Evolutionary conservation across 2,888 invertebrate genomes (phyloP).

Genomic region (Epistrophe eligans): DNA sequence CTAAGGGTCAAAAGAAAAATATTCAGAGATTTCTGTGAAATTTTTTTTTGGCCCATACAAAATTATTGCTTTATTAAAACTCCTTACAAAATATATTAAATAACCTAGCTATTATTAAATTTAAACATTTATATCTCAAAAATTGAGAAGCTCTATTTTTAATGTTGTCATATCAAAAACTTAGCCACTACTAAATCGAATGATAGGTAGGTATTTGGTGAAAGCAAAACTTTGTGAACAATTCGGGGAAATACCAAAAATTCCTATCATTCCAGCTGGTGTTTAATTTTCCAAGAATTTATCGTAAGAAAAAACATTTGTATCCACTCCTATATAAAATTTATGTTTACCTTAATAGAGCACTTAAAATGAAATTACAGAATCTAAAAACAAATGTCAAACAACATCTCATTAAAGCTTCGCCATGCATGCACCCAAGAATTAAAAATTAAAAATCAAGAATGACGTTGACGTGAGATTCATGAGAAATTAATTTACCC

Average conservation of each 20-base stretch:
- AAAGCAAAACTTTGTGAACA: conserved; percentile 3
- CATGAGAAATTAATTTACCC: conserved; percentile 17
- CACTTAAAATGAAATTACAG: conserved; percentile 29
- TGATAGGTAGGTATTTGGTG: background rate
- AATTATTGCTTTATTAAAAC: too few species aligned
- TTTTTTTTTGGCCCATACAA: too few species aligned
- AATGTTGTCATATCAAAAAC: background rate
- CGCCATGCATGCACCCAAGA: conserved; percentile 1
- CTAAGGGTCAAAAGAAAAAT: too few species aligned
- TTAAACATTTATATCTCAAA: background rate
- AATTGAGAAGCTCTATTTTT: background rate
- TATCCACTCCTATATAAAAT: background rate
- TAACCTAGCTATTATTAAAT: too few species aligned
- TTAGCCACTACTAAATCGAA: background rate
- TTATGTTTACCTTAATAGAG: conserved; percentile 21
- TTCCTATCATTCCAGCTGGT: conserved; percentile 15
- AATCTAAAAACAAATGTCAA: conserved; percentile 20
- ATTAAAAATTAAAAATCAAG: background rate
- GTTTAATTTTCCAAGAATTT: conserved; percentile 27
- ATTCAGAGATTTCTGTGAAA: too few species aligned
- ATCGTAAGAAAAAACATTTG: background rate
- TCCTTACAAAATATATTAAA: too few species aligned
- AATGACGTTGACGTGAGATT: conserved; percentile 15
- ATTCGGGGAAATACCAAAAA: background rate
- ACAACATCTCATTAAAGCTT: conserved; percentile 6